Base-by-base conservation (phyloP, 2,797 vertebrate species). In the Macrochelys suwanniensis region DNA sequence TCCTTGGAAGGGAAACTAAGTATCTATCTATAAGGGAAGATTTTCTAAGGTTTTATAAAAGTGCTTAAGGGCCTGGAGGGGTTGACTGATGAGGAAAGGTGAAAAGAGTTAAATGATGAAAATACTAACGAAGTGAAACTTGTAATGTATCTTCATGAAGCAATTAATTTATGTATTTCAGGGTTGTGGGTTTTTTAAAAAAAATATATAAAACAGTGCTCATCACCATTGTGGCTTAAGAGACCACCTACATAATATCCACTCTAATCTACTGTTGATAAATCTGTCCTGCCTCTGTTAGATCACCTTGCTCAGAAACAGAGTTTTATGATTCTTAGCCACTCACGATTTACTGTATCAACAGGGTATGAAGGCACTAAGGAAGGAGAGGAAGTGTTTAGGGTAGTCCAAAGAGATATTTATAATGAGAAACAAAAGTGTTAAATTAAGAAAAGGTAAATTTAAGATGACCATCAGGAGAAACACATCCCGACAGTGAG, bases 1-100 rank as follows among this genome's bases (percentile, higher is more conserved):
- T 88, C 92, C 94, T 88, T 81, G 61, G 47, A 85, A 88, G 33
- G 50, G 89, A 88, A 97, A 97, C 23, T 26, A 96, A 96, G 9
- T 57, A 89, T 57, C 5, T 42, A 57, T 81, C 26, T 74, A n/a
- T 74, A 37, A 86, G 49, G 93, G 57, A 93, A 82, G 13, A 54
- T 89, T 91, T 84, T 61, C 79, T 33, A 8, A 86, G 37, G 74
- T 42, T 95, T 89, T 45, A 56, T 6, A 85, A 68, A 82, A 86
- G 80, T 17, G 37, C 68, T 93, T 57, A 59, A 91, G 12, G 68
- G 56, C 80, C 15, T 87, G 59, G 13, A 85, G 47, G 6, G 42
- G 15, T 74, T 54, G 50, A 80, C 21, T 84, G 54, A 82, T 53
- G 33, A 56, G 80, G 82, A 88, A 82, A 13, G 28, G 0, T 47